Conservation (phyloP, 2,797 vertebrate genomes). For the Gymnopithys bicolor region DNA sequence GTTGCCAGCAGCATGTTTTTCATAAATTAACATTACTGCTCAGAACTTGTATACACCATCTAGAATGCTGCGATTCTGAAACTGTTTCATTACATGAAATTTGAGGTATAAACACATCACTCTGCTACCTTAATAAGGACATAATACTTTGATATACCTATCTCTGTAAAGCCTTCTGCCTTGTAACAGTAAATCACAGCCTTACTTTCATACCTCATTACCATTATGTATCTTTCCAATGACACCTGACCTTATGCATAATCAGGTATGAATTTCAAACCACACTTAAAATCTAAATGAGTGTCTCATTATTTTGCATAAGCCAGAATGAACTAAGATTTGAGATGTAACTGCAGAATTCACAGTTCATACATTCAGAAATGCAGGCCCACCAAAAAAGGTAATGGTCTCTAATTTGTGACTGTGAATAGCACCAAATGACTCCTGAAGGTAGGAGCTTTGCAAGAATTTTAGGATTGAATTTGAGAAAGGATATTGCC, state of each 20-base stretch:
- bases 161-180: constrained; percentile 13
- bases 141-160: constrained; percentile 6
- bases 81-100: constrained; percentile 12
- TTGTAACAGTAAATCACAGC: not conserved
- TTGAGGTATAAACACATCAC: constrained; percentile 17
- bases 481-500: not conserved
- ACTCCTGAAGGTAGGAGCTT: not conserved
- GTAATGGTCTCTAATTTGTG: not conserved
- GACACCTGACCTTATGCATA: constrained; percentile 23
- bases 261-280: constrained; percentile 28
- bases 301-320: constrained; percentile 5
- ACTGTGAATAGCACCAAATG: not conserved
- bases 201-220: constrained; percentile 42
- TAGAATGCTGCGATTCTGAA: not conserved
- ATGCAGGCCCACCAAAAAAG: not conserved
- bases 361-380: not conserved
- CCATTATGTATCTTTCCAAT: constrained; percentile 23
- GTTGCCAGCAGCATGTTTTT: not conserved
- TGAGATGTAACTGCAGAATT: not conserved
- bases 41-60: not conserved
- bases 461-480: not conserved
- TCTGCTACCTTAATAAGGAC: not conserved
- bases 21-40: not conserved
- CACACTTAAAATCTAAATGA: not conserved
- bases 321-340: not conserved